phyloP scores from a whole-genome alignment of 23 tunicate genomes.

The Diplosoma virens region DNA sequence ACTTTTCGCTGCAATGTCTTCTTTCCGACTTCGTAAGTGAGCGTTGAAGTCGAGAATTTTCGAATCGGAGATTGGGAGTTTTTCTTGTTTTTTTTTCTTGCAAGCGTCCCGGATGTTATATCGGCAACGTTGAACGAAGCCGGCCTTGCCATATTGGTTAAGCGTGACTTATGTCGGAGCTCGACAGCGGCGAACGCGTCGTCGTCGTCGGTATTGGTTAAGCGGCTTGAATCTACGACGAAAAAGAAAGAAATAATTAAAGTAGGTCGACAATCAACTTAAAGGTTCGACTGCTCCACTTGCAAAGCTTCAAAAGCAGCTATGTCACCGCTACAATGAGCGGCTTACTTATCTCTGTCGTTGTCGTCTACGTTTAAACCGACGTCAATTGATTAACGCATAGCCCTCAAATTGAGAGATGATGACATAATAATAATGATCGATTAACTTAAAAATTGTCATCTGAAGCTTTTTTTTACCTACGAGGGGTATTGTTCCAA shows the following conservation, averaged over 20 bases:
- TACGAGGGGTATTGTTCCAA: too few relatives aligned
- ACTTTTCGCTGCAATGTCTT: constrained; percentile 14
- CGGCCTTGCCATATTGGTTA: not conserved
- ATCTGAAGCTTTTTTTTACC: too few relatives aligned
- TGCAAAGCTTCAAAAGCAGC: too few relatives aligned
- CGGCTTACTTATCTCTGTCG: too few relatives aligned
- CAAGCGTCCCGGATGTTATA: not conserved
- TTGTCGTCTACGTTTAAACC: too few relatives aligned
- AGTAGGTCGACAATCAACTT: too few relatives aligned
- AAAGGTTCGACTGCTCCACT: too few relatives aligned
- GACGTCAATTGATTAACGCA: too few relatives aligned
- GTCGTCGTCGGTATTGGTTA: not conserved
- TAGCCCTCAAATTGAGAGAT: too few relatives aligned
- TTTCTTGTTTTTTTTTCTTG: not conserved
- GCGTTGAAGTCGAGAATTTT: not conserved
- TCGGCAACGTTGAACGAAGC: constrained; percentile 5
- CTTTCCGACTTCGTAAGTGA: not conserved
- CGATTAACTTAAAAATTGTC: too few relatives aligned
- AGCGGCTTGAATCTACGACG: not conserved
- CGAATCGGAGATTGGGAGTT: constrained; percentile 5
- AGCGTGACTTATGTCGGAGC: not conserved
- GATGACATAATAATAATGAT: too few relatives aligned
- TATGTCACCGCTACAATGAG: too few relatives aligned
- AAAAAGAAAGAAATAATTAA: not conserved
- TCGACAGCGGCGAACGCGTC: not conserved